phyloP scores from a whole-genome alignment of 2,113 vertebrate species.

The Struthidea cinerea region DNA sequence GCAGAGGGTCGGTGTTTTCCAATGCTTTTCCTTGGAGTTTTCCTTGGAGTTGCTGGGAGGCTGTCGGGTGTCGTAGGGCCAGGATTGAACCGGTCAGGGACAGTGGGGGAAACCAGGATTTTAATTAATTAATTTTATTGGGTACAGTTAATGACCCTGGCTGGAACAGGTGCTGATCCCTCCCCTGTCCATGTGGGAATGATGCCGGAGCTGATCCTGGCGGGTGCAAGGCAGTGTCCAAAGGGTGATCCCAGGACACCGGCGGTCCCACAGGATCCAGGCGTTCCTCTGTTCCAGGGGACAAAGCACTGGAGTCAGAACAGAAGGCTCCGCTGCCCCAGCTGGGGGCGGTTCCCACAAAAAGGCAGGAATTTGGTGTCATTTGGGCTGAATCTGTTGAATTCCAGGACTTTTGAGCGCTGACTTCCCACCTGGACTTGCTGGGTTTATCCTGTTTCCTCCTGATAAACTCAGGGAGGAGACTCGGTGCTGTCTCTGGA shows the following conservation, averaged over 20 bases:
- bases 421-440: neutral
- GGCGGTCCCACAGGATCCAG: neutral
- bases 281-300: neutral
- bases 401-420: fast-evolving
- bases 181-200: fast-evolving
- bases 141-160: neutral
- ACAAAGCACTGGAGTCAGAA: neutral
- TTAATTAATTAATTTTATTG: neutral
- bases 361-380: neutral
- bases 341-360: neutral
- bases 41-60: neutral
- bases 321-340: neutral
- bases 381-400: neutral
- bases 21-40: fast-evolving
- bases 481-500: fast-evolving
- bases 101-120: neutral
- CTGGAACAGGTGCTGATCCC: neutral
- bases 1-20: neutral
- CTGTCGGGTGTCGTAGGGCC: fast-evolving
- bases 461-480: fast-evolving
- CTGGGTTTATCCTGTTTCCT: fast-evolving
- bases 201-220: neutral
- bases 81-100: neutral
- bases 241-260: neutral
- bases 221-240: fast-evolving